phyloP scores from a whole-genome alignment of 2,888 invertebrate species.

The Alviniconcha strummeri region DNA sequence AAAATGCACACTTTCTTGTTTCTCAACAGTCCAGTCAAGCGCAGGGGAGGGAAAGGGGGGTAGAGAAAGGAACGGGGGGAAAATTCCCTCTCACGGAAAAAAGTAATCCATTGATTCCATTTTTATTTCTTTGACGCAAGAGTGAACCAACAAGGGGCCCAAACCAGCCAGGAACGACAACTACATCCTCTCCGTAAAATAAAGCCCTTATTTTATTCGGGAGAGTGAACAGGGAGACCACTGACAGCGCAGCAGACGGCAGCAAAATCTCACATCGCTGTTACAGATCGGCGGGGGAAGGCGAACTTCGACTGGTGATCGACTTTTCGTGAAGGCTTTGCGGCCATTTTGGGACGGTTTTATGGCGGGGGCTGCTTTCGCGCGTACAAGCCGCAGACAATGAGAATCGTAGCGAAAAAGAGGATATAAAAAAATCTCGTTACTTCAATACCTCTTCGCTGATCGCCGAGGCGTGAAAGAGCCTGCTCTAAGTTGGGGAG shows the following conservation, averaged over 20 bases:
- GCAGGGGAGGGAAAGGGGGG: too few relatives aligned
- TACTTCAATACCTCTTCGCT: slow-evolving; percentile 2
- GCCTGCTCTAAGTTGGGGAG: too few relatives aligned
- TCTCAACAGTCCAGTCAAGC: too few relatives aligned
- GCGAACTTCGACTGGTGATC: neutral
- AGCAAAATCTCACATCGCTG: neutral
- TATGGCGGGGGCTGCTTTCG: neutral
- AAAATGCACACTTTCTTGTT: too few relatives aligned
- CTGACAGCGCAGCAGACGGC: too few relatives aligned
- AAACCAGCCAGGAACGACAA: neutral
- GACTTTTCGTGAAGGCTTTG: neutral
- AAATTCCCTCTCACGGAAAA: neutral
- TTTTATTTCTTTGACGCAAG: slow-evolving; percentile 6
- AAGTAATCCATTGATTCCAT: neutral
- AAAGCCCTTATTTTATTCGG: neutral
- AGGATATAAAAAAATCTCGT: slow-evolving; percentile 14
- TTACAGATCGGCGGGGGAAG: neutral
- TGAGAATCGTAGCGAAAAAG: neutral
- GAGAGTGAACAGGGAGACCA: too few relatives aligned
- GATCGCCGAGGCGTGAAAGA: neutral
- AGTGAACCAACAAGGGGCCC: neutral
- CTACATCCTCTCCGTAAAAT: neutral
- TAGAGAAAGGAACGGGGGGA: too few relatives aligned
- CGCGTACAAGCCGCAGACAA: neutral
- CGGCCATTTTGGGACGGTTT: neutral